Percentiles rank a stretch among this genome's conserved stretches.
Conservation (phyloP, 2,797 vertebrate genomes). For the Okamejei kenojei region DNA sequence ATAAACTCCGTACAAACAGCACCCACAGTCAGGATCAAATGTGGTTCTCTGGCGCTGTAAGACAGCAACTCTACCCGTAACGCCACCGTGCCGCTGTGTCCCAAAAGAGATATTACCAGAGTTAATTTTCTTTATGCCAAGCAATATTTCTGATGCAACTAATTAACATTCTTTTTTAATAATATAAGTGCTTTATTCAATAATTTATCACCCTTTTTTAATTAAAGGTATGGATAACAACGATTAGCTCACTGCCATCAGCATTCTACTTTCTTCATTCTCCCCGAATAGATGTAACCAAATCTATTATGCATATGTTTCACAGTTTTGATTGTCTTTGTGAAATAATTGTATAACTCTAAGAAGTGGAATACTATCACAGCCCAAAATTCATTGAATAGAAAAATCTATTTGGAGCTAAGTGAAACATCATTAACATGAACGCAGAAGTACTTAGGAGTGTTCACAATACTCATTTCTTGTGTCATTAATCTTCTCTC, state of each 20-base stretch:
- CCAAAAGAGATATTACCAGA: not conserved
- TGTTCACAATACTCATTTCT: not conserved
- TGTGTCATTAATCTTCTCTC: not conserved
- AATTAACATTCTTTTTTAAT: constrained; percentile 34
- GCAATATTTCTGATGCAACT: not conserved
- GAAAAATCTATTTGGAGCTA: not conserved
- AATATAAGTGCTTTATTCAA: not conserved
- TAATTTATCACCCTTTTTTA: constrained; percentile 25
- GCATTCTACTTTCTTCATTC: not conserved
- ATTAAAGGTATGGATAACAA: constrained; percentile 17
- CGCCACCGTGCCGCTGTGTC: not conserved
- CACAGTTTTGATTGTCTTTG: not conserved
- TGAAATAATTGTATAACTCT: not conserved
- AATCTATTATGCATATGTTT: not conserved
- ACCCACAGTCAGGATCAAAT: too few species aligned
- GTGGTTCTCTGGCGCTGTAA: too few species aligned
- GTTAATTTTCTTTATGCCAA: constrained; percentile 4
- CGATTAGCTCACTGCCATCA: not conserved
- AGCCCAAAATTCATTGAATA: not conserved
- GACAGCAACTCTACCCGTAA: too few species aligned
- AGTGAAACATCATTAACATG: not conserved
- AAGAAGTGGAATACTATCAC: not conserved
- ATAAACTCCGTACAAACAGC: too few species aligned
- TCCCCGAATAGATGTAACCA: not conserved
- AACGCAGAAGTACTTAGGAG: not conserved